Base-by-base conservation (phyloP, 2,113 vertebrate species). In the Sander lucioperca region DNA sequence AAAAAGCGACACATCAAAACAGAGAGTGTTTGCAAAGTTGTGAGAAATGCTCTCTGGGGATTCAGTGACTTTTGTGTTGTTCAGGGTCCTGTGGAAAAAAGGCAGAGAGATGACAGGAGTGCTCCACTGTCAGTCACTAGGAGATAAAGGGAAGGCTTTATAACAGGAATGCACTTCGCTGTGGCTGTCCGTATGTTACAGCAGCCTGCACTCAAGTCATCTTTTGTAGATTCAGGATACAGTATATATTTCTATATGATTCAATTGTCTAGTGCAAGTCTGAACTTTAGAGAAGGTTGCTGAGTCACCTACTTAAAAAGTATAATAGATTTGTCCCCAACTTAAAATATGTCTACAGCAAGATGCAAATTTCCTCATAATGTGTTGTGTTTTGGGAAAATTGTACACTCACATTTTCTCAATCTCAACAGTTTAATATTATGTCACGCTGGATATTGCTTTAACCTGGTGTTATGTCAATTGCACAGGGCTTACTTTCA, bases 1-100 rank as follows among this genome's bases (percentile, higher is more conserved):
- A 91, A 94, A 93, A 92, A 74, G 67, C 77, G 83, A 86, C 89
- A 92, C 92, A 93, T 94, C 91, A 91, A 92, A 91, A 93, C 85
- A 79, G 69, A 65, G 86, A 68, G 81, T 87, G 90, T 90, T 91
- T 88, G 79, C 90, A 93, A 93, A 94, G 92, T 94, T 92, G 89
- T 91, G 90, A 87, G 90, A 92, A 93, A 94, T 63, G 87, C 91
- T 92, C 90, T 88, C 91, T 25, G 77, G 92, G 92, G 91, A 92
- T 76, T 73, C 27, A 69, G 76, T 91, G 92, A 94, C 93, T 93
- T 92, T 86, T 86, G 75, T 82, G 86, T 65, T 83, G 85, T 85
- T 90, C 79, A 72, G 74, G 85, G 84, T 84, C 88, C 74, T 57
- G 80, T 23, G 67, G 53, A 79, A 80, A 82, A 79, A 84, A 85